Conservation (phyloP, 2,888 invertebrate genomes). For the Thysanoteuthis rhombus region DNA sequence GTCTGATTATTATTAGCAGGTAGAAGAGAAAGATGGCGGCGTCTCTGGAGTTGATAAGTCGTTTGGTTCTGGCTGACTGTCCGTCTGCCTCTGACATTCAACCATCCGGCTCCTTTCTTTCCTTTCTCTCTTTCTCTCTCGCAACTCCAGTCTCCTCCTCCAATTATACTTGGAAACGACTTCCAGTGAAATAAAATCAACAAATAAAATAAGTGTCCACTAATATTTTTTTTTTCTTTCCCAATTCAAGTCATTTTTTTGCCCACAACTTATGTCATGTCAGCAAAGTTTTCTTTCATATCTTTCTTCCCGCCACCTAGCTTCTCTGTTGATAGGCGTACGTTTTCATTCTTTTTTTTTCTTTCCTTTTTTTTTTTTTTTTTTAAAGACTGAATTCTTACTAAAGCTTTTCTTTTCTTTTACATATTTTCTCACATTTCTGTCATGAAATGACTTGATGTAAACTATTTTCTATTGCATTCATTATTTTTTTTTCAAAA, state of each 20-base stretch:
- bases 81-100: not conserved
- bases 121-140: not conserved
- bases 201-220: not conserved
- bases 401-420: not conserved
- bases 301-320: too few relatives aligned
- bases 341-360: not conserved
- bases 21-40: not conserved
- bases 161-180: not conserved
- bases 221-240: not conserved
- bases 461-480: not conserved
- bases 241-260: too few relatives aligned
- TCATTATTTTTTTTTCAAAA: not conserved
- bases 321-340: too few relatives aligned
- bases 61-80: not conserved
- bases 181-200: not conserved
- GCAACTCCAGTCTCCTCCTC: not conserved
- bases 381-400: not conserved
- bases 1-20: not conserved
- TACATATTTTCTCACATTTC: not conserved
- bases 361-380: not conserved
- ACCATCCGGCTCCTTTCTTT: not conserved
- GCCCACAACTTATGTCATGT: too few relatives aligned
- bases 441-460: not conserved
- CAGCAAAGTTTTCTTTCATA: too few relatives aligned
- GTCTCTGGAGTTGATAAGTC: not conserved